Percentiles rank a stretch among this genome's conserved stretches.
phyloP scores from a whole-genome alignment of 2,797 vertebrate species.

The Tapirus indicus region DNA sequence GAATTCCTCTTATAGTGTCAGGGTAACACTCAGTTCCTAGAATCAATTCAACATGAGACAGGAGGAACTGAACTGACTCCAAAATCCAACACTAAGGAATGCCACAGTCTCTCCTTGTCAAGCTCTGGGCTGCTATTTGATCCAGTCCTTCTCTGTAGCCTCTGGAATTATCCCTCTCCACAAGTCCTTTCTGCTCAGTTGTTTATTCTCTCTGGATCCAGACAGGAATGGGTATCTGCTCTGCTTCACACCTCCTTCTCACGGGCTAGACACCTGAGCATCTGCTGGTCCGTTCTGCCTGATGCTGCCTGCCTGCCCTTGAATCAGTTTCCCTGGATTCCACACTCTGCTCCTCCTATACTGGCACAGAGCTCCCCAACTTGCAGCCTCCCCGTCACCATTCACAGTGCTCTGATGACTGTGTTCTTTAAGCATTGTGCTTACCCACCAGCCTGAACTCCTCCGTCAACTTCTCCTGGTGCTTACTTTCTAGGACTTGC shows the following conservation, averaged over 20 bases:
- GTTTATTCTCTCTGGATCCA: background rate
- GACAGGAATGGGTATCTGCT: background rate
- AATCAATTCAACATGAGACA: background rate
- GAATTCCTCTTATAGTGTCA: background rate
- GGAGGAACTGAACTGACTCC: background rate
- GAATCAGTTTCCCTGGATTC: background rate
- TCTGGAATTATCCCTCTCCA: background rate
- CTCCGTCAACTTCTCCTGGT: background rate
- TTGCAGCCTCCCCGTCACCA: background rate
- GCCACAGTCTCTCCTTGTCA: background rate
- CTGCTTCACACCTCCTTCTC: background rate
- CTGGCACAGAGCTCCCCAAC: background rate
- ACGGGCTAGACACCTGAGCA: background rate
- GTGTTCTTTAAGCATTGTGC: background rate
- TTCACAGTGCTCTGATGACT: background rate
- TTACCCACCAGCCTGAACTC: background rate
- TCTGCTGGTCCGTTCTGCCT: background rate
- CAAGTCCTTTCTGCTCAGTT: background rate
- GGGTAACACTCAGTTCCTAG: background rate
- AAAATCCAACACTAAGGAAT: background rate
- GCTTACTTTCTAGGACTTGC: background rate
- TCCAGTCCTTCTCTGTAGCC: background rate
- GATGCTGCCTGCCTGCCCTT: background rate
- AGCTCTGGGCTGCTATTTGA: background rate
- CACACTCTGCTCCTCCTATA: background rate